These are phyloP conservation scores for Burhinus oedicnemus DNA, from an alignment of 2,113 vertebrate species.

Conservation along the genomic window DNA sequence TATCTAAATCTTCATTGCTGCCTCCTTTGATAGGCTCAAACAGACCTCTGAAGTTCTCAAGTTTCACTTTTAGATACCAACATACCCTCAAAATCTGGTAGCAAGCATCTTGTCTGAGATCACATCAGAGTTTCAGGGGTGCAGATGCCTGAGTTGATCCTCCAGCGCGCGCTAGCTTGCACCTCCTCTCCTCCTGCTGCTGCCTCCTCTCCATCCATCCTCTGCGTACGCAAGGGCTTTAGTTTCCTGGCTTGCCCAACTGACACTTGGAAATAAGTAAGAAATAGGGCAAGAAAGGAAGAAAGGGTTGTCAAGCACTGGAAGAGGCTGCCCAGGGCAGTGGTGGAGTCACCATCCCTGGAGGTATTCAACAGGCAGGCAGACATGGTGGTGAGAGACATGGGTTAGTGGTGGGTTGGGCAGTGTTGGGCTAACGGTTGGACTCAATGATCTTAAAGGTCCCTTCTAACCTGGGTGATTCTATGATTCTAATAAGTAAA, in stretches of 20 bases:
- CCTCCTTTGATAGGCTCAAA: not conserved
- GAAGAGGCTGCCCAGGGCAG: not conserved
- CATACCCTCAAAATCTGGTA: not conserved
- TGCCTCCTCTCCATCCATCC: not conserved
- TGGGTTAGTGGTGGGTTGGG: not conserved
- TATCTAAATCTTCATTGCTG: not conserved
- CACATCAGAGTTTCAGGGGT: not conserved
- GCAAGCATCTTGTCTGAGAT: not conserved
- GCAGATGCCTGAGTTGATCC: not conserved
- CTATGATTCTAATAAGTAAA: not conserved
- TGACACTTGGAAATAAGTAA: not conserved
- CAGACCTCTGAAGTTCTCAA: not conserved
- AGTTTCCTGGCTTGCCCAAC: not conserved
- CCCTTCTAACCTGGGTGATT: not conserved
- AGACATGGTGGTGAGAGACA: not conserved
- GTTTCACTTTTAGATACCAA: not conserved
- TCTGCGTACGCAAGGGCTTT: not conserved
- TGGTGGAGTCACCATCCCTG: too few species aligned
- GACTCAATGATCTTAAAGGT: not conserved
- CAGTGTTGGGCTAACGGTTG: not conserved
- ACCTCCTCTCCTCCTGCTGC: not conserved
- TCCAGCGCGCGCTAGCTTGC: fast-evolving
- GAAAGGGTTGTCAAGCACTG: not conserved
- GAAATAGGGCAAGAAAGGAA: not conserved
- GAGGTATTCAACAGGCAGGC: not conserved